A percentile compares a stretch with the other conserved stretches of the same genome.
phyloP scores from a whole-genome alignment of 2,113 vertebrate species.

The Callipepla squamata region DNA sequence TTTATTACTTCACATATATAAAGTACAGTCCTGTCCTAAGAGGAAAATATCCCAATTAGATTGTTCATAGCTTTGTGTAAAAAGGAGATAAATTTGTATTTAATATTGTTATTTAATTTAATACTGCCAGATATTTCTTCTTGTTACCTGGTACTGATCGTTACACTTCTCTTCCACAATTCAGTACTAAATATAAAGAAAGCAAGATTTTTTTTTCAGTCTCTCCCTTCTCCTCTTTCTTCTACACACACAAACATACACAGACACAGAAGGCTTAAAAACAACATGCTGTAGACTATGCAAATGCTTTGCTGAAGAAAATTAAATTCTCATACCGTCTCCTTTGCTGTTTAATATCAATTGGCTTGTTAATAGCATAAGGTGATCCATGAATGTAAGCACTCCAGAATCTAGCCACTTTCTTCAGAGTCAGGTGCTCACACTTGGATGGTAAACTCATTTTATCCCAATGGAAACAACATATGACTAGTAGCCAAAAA shows the following conservation, averaged over 20 bases:
- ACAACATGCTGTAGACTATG: background rate
- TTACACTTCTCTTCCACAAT: background rate
- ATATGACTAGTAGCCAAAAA: conserved; percentile 47
- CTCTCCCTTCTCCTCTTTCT: background rate
- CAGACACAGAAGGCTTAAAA: background rate
- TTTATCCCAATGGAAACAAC: conserved; percentile 66
- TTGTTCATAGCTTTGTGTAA: background rate
- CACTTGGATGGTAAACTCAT: conserved; percentile 92
- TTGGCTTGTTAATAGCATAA: conserved; percentile 93
- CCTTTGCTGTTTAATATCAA: conserved; percentile 93
- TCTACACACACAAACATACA: background rate
- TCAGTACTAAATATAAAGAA: background rate
- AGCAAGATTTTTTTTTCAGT: background rate
- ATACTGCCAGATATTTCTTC: background rate
- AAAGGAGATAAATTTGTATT: background rate
- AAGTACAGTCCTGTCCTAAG: background rate
- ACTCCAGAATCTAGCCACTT: conserved; percentile 85
- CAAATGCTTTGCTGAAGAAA: conserved; percentile 40
- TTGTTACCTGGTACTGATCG: background rate
- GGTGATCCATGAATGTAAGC: conserved; percentile 87
- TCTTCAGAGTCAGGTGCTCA: conserved; percentile 87
- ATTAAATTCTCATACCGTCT: conserved; percentile 85
- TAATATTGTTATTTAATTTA: too few species aligned
- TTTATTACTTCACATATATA: background rate
- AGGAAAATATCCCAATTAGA: background rate